Evolutionary conservation across 2,797 vertebrate species (phyloP), one percentile per base, ranked within the genome.

Genomic region (Anguilla obscura): DNA sequence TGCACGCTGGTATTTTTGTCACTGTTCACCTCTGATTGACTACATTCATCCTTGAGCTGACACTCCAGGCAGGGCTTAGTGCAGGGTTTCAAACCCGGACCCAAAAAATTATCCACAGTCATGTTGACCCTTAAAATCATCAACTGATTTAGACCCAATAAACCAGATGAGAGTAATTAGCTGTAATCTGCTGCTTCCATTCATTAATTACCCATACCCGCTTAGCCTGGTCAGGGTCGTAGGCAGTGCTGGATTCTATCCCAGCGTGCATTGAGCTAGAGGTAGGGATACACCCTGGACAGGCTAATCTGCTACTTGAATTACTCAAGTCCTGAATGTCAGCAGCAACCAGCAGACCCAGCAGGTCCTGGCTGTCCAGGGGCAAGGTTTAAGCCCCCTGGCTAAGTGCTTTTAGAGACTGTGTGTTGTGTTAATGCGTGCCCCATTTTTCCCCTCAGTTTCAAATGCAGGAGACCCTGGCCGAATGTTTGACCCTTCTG

Each of bases 401-500:
- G 56, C 12, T 63, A 63, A 21, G 21, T n/a, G 66, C 12, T 1
- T 36, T 33, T 36, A 14, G 30, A 14, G 27, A 2, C 33, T 79
- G 74, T 21, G 36, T 79, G 74, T 79, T 3, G 33, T 82, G 40
- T 82, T 82, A n/a, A 82, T 10, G 45, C 9, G 45, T 50, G 33
- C 36, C 3, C 18, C 21, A 18, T n/a, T 6, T 45, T 18, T 1
- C 76, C 2, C n/a, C 93, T 91, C 86, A 97, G 96, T 96, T 96
- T 92, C 95, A 95, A 93, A 88, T 91, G 33, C 94, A 96, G 90
- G 91, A 92, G 84, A 92, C 89, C 86, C 56, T 96, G 50, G 94
- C 93, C 3, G 89, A 96, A 86, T 95, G 88, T 0, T 93, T 99
- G 92, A 86, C 96, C 87, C 90, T 93, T 7, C 93, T 99, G 88